Evolutionary conservation across 2,113 vertebrate genomes (phyloP).

Genomic region (Anarhynchus alexandrinus): DNA sequence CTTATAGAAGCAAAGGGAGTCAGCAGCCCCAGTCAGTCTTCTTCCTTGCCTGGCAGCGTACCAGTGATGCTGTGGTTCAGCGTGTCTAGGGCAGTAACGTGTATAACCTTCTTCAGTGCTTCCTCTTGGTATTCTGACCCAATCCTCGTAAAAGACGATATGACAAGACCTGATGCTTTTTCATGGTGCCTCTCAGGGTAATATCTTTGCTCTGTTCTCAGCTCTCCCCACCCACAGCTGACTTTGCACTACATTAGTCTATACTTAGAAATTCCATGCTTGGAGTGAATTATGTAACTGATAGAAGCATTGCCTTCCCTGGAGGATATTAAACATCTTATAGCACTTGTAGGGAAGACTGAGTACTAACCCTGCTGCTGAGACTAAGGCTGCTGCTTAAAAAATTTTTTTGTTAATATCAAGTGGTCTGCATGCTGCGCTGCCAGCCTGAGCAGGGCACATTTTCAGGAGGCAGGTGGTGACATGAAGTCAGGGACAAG

Average conservation of each 20-base stretch:
- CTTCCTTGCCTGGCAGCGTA: background rate
- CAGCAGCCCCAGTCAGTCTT: background rate
- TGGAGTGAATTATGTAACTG: background rate
- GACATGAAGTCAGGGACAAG: rapidly evolving
- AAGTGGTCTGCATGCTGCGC: background rate
- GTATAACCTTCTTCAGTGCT: background rate
- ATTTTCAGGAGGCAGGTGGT: background rate
- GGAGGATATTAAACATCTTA: background rate
- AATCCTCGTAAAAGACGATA: rapidly evolving
- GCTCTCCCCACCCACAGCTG: background rate
- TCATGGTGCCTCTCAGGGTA: background rate
- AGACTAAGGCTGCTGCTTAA: background rate
- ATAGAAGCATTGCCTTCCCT: background rate
- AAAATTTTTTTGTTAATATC: background rate
- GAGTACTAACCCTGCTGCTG: background rate
- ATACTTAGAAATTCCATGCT: background rate
- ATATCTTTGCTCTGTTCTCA: background rate
- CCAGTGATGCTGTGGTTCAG: background rate
- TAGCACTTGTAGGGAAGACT: background rate
- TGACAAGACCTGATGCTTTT: background rate
- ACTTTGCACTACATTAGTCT: background rate
- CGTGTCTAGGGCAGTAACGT: background rate
- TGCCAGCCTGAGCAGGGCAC: background rate
- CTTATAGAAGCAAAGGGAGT: background rate
- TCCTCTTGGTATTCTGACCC: background rate